These are phyloP conservation scores for Cantharis lateralis DNA, from an alignment of 2,888 invertebrate genomes.

Conservation along the genomic window DNA sequence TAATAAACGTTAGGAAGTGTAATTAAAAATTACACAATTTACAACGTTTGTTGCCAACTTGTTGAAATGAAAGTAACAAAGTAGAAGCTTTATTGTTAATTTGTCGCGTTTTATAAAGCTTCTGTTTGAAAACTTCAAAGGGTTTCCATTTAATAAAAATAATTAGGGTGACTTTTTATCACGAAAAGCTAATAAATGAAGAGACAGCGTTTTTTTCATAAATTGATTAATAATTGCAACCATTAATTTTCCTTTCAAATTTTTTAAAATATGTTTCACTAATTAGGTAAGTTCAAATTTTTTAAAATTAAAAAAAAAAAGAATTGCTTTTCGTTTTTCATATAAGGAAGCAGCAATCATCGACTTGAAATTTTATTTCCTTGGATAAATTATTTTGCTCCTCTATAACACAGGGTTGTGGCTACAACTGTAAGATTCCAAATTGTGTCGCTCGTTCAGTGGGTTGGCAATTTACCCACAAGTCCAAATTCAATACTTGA, in stretches of 20 bases:
- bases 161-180: background rate
- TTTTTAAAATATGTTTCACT: background rate
- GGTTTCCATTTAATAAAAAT: background rate
- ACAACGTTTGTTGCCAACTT: background rate
- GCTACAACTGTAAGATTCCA: slow-evolving; percentile 5
- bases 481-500: background rate
- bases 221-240: background rate
- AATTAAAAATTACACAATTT: background rate
- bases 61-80: background rate
- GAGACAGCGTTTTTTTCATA: background rate
- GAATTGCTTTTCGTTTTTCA: background rate
- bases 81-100: background rate
- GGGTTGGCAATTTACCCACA: background rate
- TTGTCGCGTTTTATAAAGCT: background rate
- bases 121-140: background rate
- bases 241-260: background rate
- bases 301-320: background rate
- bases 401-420: background rate
- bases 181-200: background rate
- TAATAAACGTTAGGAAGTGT: background rate
- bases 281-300: background rate
- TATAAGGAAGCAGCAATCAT: background rate
- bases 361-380: background rate
- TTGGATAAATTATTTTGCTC: background rate
- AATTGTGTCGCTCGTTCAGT: background rate